A percentile compares a stretch with the other conserved stretches of the same genome.
Evolutionary conservation across 2,113 vertebrate species (phyloP).

Genomic region (Lamprotornis superbus): DNA sequence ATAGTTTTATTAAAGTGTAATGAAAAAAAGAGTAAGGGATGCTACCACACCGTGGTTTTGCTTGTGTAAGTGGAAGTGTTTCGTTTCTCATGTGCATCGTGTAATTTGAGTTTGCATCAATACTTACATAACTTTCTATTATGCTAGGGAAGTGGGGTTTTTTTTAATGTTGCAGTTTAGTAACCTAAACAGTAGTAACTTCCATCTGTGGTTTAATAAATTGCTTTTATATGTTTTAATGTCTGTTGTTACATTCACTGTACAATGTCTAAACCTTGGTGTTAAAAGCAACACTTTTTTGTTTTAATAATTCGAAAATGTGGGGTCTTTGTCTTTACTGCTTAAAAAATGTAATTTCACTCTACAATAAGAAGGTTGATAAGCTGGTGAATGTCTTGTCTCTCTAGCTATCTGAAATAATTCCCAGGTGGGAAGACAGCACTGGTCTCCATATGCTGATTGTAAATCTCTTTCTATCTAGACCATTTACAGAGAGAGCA

Average conservation of each 20-base stretch:
- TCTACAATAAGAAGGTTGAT: neutral
- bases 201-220: neutral
- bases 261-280: neutral
- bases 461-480: neutral
- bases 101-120: neutral
- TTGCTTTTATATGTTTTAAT: neutral
- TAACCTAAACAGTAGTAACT: neutral
- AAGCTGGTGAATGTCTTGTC: neutral
- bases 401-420: neutral
- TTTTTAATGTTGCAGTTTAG: neutral
- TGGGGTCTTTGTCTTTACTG: neutral
- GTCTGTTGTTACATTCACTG: neutral
- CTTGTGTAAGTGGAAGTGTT: neutral
- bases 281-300: neutral
- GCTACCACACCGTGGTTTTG: neutral
- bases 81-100: accelerated
- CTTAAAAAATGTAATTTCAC: neutral
- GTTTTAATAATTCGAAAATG: neutral
- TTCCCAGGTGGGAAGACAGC: neutral
- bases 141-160: neutral
- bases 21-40: neutral
- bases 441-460: neutral
- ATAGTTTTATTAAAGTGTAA: neutral
- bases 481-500: neutral
- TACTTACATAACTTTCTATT: neutral